Evolutionary conservation across 2,888 invertebrate genomes (phyloP).

Genomic region (Pheosia gnoma): DNA sequence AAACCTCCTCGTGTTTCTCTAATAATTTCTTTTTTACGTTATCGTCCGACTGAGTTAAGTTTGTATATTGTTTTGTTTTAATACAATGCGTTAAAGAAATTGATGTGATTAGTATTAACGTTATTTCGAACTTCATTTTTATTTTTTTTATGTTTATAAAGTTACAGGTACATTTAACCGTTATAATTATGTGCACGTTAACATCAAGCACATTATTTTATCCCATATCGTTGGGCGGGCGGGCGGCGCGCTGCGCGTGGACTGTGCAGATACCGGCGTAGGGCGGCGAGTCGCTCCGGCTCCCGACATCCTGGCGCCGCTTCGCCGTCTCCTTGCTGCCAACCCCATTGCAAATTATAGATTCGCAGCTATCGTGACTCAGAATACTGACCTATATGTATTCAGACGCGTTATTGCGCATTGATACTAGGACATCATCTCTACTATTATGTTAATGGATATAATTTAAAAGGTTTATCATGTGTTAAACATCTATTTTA

Average conservation of each 20-base stretch:
- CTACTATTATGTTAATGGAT: not conserved
- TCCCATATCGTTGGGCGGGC: constrained; percentile 24
- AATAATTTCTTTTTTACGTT: constrained; percentile 59
- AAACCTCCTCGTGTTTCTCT: constrained; percentile 57
- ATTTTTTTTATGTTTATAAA: not conserved
- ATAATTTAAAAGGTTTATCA: too few relatives aligned
- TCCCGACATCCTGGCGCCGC: constrained; percentile 59
- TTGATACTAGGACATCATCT: not conserved
- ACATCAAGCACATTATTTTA: constrained; percentile 2
- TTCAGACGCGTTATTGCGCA: not conserved
- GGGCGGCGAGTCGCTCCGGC: constrained; percentile 34
- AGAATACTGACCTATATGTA: constrained; percentile 1
- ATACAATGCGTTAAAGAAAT: constrained; percentile 24
- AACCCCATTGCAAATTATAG: constrained; percentile 5
- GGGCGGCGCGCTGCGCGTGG: constrained; percentile 31
- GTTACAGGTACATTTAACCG: not conserved
- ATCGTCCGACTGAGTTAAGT: constrained; percentile 45
- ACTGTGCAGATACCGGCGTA: constrained; percentile 40
- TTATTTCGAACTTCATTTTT: constrained; percentile 10
- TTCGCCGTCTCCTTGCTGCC: constrained; percentile 18
- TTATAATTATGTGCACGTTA: constrained; percentile 19
- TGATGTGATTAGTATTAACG: constrained; percentile 11
- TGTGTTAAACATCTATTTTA: too few relatives aligned
- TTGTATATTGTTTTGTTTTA: constrained; percentile 42
- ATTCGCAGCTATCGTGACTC: not conserved